Percentiles rank a stretch among this genome's conserved stretches.
Conservation (phyloP, 2,113 vertebrate genomes). For the Colius striatus region DNA sequence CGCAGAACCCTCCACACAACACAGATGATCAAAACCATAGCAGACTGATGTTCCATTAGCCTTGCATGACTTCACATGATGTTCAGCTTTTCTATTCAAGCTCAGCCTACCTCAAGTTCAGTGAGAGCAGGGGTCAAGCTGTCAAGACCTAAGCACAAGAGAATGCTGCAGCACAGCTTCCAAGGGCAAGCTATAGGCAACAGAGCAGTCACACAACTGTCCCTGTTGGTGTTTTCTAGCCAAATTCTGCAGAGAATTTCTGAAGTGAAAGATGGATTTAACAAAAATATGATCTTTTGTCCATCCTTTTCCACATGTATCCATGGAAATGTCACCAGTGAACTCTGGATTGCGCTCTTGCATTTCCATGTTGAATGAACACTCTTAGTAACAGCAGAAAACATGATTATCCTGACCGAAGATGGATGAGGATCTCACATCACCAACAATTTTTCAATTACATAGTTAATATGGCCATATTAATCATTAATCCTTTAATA, state of each 20-base stretch:
- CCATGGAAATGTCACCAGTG: rapidly evolving
- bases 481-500: background rate
- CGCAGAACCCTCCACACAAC: background rate
- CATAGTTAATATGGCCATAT: background rate
- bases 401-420: background rate
- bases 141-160: background rate
- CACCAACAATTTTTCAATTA: background rate
- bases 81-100: background rate
- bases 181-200: background rate
- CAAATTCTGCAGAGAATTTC: background rate
- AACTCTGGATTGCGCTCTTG: background rate
- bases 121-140: background rate
- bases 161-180: background rate
- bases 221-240: background rate
- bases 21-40: background rate
- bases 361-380: background rate
- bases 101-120: background rate
- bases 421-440: background rate
- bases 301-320: background rate
- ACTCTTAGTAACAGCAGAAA: background rate
- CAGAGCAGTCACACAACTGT: rapidly evolving
- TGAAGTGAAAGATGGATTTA: background rate
- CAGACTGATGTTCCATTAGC: background rate
- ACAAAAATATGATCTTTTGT: background rate
- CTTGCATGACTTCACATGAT: background rate